Evolutionary conservation across 2,888 invertebrate species (phyloP), one percentile per base, ranked within the genome.

Genomic region (Adelphocoris suturalis): DNA sequence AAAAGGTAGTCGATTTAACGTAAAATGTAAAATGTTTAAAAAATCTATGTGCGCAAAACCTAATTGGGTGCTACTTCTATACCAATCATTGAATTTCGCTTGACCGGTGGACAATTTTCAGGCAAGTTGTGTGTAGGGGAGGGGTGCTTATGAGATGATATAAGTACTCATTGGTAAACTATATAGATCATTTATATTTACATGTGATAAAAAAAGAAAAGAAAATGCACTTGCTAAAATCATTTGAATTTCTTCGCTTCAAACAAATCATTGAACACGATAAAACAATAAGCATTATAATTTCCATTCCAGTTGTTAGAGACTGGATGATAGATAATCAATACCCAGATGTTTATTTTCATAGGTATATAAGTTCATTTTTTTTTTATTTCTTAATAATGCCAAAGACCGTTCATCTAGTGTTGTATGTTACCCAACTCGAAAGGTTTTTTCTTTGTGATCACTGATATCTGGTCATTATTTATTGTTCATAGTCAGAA

Each of bases 371-470:
- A 37, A 37, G 37, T 37, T 37, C 37, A 9, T 86, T 86, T 68
- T 86, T 47, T 75, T 86, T 86, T 75, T 46, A 78, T 46, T 47
- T 47, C 46, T 27, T 23, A 87, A 75, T 27, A 88, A 88, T 88
- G 80, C 88, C 88, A 88, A 88, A 88, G 88, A 88, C 37, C 76
- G 52, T 78, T 80, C 76, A 78, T 88, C 88, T 88, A 88, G 88
- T 88, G 52, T 78, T 80, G 61, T 78, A 48, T 88, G 88, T 88
- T 88, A 88, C 88, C 88, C 87, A 47, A 76, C 27, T 78, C 46
- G n/a, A 80, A 52, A 14, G 19, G 82, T 27, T 85, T 61, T 55
- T 14, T 14, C 5, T 9, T 46, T 47, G 86, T 86, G 86, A 86
- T 86, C 86, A 47, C 86, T 75, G 86, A 86, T 86, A 47, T 86